Evolutionary conservation across 2,797 vertebrate species (phyloP).

Genomic region (Hemitrygon akajei): DNA sequence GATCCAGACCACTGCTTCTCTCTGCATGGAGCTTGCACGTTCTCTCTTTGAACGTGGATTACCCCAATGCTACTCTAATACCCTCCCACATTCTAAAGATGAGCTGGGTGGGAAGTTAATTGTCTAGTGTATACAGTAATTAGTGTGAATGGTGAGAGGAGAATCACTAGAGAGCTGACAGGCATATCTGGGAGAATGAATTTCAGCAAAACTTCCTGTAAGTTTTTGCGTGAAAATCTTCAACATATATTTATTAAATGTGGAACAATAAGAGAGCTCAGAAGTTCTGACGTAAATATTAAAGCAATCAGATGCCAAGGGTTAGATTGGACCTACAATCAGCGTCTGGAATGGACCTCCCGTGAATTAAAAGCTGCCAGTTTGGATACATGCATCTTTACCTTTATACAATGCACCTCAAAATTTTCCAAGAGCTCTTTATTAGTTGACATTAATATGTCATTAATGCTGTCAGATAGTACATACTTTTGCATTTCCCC

Average conservation of each 20-base stretch:
- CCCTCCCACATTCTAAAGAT: too few relatives aligned
- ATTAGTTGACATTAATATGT: neutral
- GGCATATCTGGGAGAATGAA: too few relatives aligned
- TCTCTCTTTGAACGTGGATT: too few relatives aligned
- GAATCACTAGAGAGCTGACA: too few relatives aligned
- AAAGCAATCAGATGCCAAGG: neutral
- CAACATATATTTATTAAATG: neutral
- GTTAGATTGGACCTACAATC: neutral
- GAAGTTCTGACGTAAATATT: neutral
- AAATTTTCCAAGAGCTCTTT: neutral
- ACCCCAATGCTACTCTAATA: too few relatives aligned
- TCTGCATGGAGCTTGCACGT: too few relatives aligned
- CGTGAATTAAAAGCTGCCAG: neutral
- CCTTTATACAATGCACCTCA: neutral
- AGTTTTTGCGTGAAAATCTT: neutral
- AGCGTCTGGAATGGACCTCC: neutral
- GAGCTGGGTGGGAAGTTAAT: too few relatives aligned
- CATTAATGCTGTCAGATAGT: neutral
- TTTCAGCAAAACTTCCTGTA: neutral
- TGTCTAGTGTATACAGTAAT: too few relatives aligned
- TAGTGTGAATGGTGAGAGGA: too few relatives aligned
- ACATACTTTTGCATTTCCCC: neutral
- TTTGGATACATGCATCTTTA: neutral
- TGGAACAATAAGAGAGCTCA: neutral
- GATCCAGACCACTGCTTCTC: too few relatives aligned